Evolutionary conservation across 2,888 invertebrate species (phyloP).

Genomic region (Clanis bilineata): DNA sequence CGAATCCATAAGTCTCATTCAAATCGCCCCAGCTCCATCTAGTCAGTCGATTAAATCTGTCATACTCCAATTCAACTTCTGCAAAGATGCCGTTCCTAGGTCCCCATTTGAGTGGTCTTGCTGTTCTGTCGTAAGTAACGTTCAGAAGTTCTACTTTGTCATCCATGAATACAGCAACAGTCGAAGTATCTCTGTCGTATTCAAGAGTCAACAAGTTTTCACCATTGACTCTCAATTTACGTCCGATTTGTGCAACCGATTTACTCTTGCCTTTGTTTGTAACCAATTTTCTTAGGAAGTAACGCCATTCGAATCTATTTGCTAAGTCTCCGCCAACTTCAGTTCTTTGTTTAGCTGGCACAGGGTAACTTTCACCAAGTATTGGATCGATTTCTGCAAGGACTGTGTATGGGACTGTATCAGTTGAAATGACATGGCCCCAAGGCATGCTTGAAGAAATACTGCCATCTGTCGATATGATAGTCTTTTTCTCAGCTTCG

Average conservation of each 20-base stretch:
- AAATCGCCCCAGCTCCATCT: slow-evolving; percentile 97
- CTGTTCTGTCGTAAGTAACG: slow-evolving; percentile 93
- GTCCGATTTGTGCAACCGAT: slow-evolving; percentile 91
- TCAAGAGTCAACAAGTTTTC: slow-evolving; percentile 95
- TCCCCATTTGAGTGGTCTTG: slow-evolving; percentile 92
- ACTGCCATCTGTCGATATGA: slow-evolving; percentile 91
- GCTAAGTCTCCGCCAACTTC: slow-evolving; percentile 95
- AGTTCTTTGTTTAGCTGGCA: slow-evolving; percentile 94
- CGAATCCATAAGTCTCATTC: slow-evolving; percentile 94
- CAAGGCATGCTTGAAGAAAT: slow-evolving; percentile 91
- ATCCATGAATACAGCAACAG: slow-evolving; percentile 93
- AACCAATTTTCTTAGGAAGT: slow-evolving; percentile 90
- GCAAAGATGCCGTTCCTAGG: slow-evolving; percentile 93
- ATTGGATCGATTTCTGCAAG: slow-evolving; percentile 94
- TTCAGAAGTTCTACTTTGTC: slow-evolving; percentile 92
- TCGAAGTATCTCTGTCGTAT: slow-evolving; percentile 93
- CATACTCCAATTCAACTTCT: slow-evolving; percentile 95
- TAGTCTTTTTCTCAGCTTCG: slow-evolving; percentile 91
- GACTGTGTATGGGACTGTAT: slow-evolving; percentile 94
- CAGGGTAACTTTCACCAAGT: slow-evolving; percentile 94
- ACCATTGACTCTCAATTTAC: slow-evolving; percentile 93
- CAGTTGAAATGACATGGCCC: slow-evolving; percentile 94
- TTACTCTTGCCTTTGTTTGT: slow-evolving; percentile 84
- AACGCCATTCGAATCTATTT: slow-evolving; percentile 97
- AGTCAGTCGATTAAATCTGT: slow-evolving; percentile 92